Evolutionary conservation across 2,797 vertebrate genomes (phyloP), one percentile per base, ranked within the genome.

Genomic region (Todus mexicanus): DNA sequence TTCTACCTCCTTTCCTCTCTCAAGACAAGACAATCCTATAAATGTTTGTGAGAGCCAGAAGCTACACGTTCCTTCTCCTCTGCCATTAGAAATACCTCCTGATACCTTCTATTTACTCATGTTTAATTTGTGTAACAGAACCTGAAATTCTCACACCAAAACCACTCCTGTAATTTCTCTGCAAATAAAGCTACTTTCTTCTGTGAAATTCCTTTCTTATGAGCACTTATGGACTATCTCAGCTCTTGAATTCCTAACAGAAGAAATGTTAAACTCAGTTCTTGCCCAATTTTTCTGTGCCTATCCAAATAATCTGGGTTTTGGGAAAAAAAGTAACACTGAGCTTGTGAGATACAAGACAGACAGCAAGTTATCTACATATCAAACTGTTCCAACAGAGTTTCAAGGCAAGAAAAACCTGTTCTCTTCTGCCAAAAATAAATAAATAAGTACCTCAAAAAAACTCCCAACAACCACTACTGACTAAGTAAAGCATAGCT

Each of bases 391-490:
- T 74, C 79, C 75, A 91, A 88, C 71, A 94, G 45, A 75, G 64
- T 48, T 84, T 88, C 40, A 26, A 64, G 56, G 87, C 92, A 94
- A 95, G 96, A 95, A 97, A 97, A 97, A 96, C 68, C 50, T 91
- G 96, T 95, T 95, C 60, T 53, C 87, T 77, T 82, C 57, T 33
- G 71, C 87, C 63, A 93, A 96, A 96, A 94, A 51, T 23, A 90
- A 86, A 45, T 74, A 26, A 35, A 19, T 15, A 37, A 17, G 19
- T 38, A 20, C 40, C 40, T 15, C 40, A 42, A 27, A 10, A 13
- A 20, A 75, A 23, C 20, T 17, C 25, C 9, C 37, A n/a, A n/a
- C 31, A 43, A 47, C 16, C 29, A 85, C 35, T 26, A 47, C 4
- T 11, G 19, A 64, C 43, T 42, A 64, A 90, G 78, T 53, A 87